A percentile compares a stretch with the other conserved stretches of the same genome.
These are phyloP conservation scores for Megathymus violae DNA, from an alignment of 1,140 invertebrate genomes.

Conservation along the genomic window DNA sequence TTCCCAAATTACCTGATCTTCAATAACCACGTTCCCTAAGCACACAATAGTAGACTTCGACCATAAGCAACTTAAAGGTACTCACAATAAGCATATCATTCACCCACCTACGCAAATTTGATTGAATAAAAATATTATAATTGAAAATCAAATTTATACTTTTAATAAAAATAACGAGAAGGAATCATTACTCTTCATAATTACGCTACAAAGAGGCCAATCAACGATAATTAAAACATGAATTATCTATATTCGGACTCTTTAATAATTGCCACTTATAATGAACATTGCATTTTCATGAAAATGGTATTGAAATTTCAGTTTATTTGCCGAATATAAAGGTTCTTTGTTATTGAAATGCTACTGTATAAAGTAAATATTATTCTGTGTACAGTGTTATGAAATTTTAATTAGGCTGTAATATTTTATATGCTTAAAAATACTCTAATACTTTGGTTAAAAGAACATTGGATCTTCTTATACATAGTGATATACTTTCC, in stretches of 20 bases:
- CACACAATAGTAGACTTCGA: no score
- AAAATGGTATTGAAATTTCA: constrained; percentile 13
- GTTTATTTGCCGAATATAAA: constrained; percentile 2
- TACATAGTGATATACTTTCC: no score
- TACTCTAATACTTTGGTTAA: no score
- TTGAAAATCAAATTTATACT: neutral
- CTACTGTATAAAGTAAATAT: neutral
- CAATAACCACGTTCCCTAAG: no score
- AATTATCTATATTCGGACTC: constrained; percentile 13
- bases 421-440: no score
- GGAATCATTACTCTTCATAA: constrained; percentile 11
- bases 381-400: neutral
- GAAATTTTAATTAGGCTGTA: neutral
- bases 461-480: no score
- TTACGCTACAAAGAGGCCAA: constrained; percentile 11
- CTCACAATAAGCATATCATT: no score
- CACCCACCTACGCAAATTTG: constrained; percentile 2
- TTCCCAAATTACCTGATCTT: no score
- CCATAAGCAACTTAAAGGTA: no score
- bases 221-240: constrained; percentile 16
- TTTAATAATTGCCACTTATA: constrained; percentile 13
- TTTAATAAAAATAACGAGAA: constrained; percentile 14
- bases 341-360: constrained; percentile 2
- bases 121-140: constrained; percentile 5
- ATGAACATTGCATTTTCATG: constrained; percentile 8